Percentiles rank a stretch among this genome's conserved stretches.
These are phyloP conservation scores for Characodon lateralis DNA, from an alignment of 2,797 vertebrate species.

Conservation along the genomic window DNA sequence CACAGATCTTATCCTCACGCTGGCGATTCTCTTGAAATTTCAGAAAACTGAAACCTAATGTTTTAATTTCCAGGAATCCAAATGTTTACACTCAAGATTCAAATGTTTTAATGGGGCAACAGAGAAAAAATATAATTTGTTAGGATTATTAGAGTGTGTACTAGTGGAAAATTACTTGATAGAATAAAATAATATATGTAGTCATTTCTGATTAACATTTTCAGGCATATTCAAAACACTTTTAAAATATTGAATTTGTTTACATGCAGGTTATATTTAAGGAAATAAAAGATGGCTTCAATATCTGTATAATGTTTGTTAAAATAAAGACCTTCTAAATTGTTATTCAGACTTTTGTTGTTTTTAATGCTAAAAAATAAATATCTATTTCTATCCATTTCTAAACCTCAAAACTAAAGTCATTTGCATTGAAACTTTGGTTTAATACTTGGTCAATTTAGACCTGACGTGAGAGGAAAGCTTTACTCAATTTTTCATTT, in stretches of 20 bases:
- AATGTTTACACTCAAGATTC: not conserved
- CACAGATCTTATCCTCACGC: not conserved
- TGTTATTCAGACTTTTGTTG: not conserved
- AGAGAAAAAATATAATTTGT: not conserved
- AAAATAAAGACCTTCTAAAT: not conserved
- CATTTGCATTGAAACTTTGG: too few relatives aligned
- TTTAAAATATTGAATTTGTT: too few relatives aligned
- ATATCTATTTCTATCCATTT: too few relatives aligned
- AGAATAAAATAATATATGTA: not conserved
- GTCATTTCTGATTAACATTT: not conserved
- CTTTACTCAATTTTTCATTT: not conserved
- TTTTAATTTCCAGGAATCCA: not conserved
- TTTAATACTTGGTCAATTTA: not conserved
- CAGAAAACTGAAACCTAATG: not conserved
- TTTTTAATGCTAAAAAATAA: not conserved
- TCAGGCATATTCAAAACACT: not conserved
- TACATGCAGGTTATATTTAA: not conserved
- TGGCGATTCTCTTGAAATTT: not conserved
- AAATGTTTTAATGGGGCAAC: not conserved
- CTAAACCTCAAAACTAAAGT: too few relatives aligned
- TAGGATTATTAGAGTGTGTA: not conserved
- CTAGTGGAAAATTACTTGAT: not conserved
- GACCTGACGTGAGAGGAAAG: not conserved
- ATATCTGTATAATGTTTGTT: not conserved
- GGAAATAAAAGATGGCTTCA: not conserved